Conservation (phyloP, 2,113 vertebrate species). For the Pogona vitticeps region DNA sequence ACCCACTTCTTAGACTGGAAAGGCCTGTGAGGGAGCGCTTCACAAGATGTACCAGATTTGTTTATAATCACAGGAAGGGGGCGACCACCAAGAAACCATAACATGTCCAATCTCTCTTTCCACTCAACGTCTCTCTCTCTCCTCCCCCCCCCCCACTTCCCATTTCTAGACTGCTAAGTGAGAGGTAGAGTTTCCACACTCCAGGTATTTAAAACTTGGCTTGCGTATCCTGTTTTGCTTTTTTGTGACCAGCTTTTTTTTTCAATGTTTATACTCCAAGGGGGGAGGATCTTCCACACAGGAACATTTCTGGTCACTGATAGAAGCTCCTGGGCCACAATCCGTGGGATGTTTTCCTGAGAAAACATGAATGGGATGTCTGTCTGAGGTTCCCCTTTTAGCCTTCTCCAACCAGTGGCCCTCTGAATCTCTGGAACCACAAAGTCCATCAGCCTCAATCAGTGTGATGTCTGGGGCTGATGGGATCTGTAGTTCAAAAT, state of each 20-base stretch:
- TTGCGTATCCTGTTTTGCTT: too few relatives aligned
- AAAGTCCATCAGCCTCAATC: background rate
- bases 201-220: background rate
- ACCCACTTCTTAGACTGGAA: slow-evolving; percentile 25
- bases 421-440: background rate
- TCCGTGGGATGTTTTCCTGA: background rate
- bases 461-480: too few relatives aligned
- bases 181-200: background rate
- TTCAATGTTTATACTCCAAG: background rate
- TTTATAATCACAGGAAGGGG: slow-evolving; percentile 59
- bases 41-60: slow-evolving; percentile 50
- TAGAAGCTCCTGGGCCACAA: background rate
- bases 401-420: too few relatives aligned
- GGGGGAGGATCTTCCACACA: background rate
- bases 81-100: slow-evolving; percentile 60
- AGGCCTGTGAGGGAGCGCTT: slow-evolving; percentile 31
- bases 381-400: too few relatives aligned
- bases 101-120: background rate
- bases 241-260: too few relatives aligned
- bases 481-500: too few relatives aligned
- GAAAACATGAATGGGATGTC: background rate
- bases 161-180: background rate
- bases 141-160: background rate
- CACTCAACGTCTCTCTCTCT: background rate
- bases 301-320: too few relatives aligned